A percentile compares a stretch with the other conserved stretches of the same genome.
phyloP scores from a whole-genome alignment of 2,113 vertebrate species.

The Hymenochirus boettgeri region DNA sequence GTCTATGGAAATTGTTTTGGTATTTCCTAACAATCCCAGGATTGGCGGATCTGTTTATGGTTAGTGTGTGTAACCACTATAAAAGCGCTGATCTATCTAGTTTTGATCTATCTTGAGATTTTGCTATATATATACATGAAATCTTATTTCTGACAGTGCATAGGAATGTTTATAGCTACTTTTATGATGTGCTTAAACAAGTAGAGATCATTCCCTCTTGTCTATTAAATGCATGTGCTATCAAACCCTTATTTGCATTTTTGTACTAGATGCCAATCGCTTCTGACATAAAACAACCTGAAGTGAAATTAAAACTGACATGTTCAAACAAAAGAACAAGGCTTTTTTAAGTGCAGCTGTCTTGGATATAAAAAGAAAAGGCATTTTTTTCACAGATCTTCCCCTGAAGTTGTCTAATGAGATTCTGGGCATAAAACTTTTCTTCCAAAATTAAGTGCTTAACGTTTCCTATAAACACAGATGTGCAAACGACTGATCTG shows the following conservation, averaged over 20 bases:
- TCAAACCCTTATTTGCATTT: background rate
- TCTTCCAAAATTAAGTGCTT: conserved; percentile 48
- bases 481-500: conserved; percentile 55
- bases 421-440: conserved; percentile 44
- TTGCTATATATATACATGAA: no score
- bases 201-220: no score
- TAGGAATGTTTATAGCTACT: no score
- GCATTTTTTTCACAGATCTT: background rate
- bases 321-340: background rate
- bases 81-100: no score
- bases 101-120: no score
- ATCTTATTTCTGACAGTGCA: no score
- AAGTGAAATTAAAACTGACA: background rate
- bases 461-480: conserved; percentile 46
- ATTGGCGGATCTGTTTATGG: no score
- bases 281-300: background rate
- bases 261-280: background rate
- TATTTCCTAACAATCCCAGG: no score
- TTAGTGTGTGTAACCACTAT: no score
- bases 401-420: conserved; percentile 18
- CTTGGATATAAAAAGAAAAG: conserved; percentile 10
- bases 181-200: no score
- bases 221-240: background rate
- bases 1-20: no score
- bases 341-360: background rate